phyloP scores from a whole-genome alignment of 2,888 invertebrate species.

The Dynastes tityus region DNA sequence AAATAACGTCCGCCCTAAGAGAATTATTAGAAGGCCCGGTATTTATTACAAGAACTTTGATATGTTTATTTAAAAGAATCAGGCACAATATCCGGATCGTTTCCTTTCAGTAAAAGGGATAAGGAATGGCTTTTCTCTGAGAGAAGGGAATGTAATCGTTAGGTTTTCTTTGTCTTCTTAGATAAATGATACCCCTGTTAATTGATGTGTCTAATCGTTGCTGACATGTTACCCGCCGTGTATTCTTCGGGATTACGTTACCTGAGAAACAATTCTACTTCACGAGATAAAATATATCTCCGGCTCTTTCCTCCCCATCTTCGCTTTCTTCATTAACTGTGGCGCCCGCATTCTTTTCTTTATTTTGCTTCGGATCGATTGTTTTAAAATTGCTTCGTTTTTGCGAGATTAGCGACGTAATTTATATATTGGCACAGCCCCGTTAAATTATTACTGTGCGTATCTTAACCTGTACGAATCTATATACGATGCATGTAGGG shows the following conservation, averaged over 20 bases:
- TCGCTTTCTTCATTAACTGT: constrained; percentile 48
- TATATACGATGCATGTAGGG: not conserved
- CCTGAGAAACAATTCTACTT: constrained; percentile 54
- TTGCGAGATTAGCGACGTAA: constrained; percentile 22
- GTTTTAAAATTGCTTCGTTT: constrained; percentile 41
- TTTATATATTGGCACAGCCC: not conserved
- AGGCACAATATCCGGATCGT: constrained; percentile 34
- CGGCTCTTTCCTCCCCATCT: constrained; percentile 34
- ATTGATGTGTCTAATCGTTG: constrained; percentile 59
- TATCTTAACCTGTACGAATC: constrained; percentile 7
- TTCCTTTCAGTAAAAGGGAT: constrained; percentile 43
- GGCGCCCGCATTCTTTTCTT: constrained; percentile 32
- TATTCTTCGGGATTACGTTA: constrained; percentile 57
- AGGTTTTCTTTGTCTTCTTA: constrained; percentile 51
- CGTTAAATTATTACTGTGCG: not conserved
- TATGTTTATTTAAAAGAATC: constrained; percentile 46
- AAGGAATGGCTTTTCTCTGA: constrained; percentile 48
- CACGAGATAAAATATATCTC: constrained; percentile 51
- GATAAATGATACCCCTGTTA: constrained; percentile 58
- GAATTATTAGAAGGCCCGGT: constrained; percentile 27
- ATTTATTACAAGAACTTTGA: constrained; percentile 41
- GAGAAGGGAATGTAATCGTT: constrained; percentile 50
- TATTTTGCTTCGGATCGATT: constrained; percentile 30
- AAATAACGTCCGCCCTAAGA: constrained; percentile 21
- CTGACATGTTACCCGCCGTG: constrained; percentile 58